These are phyloP conservation scores for Caranx ignobilis DNA, from an alignment of 2,113 vertebrate species.

Conservation along the genomic window DNA sequence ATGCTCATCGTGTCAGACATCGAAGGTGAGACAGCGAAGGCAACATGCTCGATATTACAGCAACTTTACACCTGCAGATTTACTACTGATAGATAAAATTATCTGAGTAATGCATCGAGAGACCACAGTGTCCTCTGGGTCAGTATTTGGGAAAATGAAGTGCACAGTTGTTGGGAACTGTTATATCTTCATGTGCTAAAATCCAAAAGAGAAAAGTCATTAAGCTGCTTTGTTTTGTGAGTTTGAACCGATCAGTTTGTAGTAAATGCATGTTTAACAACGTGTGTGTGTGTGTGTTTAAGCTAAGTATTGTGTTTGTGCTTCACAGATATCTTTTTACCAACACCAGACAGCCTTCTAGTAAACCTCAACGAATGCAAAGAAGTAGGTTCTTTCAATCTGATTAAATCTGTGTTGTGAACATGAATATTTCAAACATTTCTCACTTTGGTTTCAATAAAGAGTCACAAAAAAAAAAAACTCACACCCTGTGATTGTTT, in stretches of 20 bases:
- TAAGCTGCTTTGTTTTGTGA: no score
- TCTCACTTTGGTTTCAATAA: not conserved
- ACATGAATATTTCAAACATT: not conserved
- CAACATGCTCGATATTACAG: not conserved
- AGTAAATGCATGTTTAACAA: not conserved
- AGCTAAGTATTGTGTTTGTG: conserved; percentile 38
- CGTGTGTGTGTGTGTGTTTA: not conserved
- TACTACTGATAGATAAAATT: not conserved
- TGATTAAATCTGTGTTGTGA: not conserved
- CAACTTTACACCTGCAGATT: not conserved
- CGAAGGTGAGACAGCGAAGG: conserved; percentile 86
- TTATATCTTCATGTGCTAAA: not conserved
- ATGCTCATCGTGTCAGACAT: conserved; percentile 99
- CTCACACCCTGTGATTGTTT: conserved; percentile 17
- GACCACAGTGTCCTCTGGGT: not conserved
- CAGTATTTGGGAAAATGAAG: not conserved
- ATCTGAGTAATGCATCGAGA: not conserved
- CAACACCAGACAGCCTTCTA: conserved; percentile 96
- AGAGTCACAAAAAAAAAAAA: not conserved
- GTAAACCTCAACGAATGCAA: conserved; percentile 98
- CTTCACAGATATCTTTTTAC: conserved; percentile 96
- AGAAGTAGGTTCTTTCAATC: conserved; percentile 88
- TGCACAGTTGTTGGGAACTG: no score
- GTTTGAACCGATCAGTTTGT: not conserved
- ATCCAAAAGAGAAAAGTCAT: not conserved